phyloP scores from a whole-genome alignment of 2,797 vertebrate species.

The Myotis vivesi region DNA sequence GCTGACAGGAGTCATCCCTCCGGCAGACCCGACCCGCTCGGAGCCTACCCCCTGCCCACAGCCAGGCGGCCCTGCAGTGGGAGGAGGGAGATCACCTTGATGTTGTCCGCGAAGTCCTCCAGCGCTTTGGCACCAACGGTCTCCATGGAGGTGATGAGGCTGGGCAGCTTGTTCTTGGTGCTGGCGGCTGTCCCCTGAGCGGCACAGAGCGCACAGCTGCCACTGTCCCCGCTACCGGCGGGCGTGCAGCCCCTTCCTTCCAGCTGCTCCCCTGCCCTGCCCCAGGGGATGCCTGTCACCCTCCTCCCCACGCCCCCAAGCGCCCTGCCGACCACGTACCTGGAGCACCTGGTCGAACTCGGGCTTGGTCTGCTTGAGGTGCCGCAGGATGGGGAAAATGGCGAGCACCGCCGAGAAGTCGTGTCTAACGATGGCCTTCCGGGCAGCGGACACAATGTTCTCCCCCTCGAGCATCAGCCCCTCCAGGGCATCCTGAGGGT shows the following conservation, averaged over 20 bases:
- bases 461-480: slow-evolving; percentile 97
- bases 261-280: background rate
- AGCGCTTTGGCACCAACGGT: slow-evolving; percentile 96
- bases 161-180: slow-evolving; percentile 98
- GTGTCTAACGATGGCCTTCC: slow-evolving; percentile 93
- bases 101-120: slow-evolving; percentile 98
- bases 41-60: background rate
- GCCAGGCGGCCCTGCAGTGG: fast-evolving
- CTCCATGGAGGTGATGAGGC: slow-evolving; percentile 98
- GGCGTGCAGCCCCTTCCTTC: background rate
- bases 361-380: slow-evolving; percentile 96
- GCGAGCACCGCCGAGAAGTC: slow-evolving; percentile 97
- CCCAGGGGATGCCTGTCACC: background rate
- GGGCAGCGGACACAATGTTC: slow-evolving; percentile 93
- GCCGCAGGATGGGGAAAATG: slow-evolving; percentile 96
- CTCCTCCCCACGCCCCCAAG: fast-evolving
- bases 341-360: slow-evolving; percentile 97
- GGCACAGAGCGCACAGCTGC: background rate
- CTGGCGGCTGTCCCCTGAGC: slow-evolving; percentile 95
- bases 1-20: too few species aligned
- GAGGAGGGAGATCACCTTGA: slow-evolving; percentile 88
- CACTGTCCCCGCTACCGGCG: background rate
- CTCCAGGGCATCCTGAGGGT: slow-evolving; percentile 92
- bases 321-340: slow-evolving; percentile 78
- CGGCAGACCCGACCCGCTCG: fast-evolving